Base-by-base conservation (phyloP, 2,113 vertebrate species). In the Alethe diademata region DNA sequence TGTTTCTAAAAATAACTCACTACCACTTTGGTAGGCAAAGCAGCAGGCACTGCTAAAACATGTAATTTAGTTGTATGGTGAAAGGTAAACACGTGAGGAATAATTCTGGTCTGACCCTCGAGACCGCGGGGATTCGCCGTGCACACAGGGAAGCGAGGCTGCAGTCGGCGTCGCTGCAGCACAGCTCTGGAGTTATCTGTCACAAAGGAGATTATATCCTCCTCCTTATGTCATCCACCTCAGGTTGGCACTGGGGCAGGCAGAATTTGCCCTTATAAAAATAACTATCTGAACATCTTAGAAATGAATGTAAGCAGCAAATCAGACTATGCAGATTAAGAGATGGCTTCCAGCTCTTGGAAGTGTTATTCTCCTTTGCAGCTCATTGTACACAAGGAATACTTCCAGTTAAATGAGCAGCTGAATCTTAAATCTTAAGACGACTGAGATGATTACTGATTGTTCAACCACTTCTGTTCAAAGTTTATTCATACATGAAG, bases 401-500 rank as follows among this genome's bases (percentile, higher is more conserved):
- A 73, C 76, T 96, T 97, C 91, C 94, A 96, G 85, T 94, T 96
- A 97, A 97, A 95, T 85, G 88, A 97, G 57, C 84, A 97, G 73
- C 86, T 95, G 90, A 97, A 93, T 95, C 87, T 91, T 97, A 94
- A 94, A 97, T 97, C 90, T 95, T 95, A 92, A 96, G 56, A 92
- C 51, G 53, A 96, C 78, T 92, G 95, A 95, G 97, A 93, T 96
- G 78, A 95, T 96, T 96, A 83, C 91, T 85, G 58, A 79, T 93
- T 95, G 71, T 57, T 94, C 93, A 96, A 72, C 70, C 85, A 92
- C 94, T 97, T 97, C 96, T 93, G 84, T 79, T 96, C 90, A 84
- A 88, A 94, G 92, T 96, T 93, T 96, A 94, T 97, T 97, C 95
- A 96, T 82, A 98, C 87, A 93, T 93, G 94, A 97, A 96, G 88